Percentiles rank a stretch among this genome's conserved stretches.
Evolutionary conservation across 2,113 vertebrate genomes (phyloP).

Genomic region (Coptodon bakossiorum): DNA sequence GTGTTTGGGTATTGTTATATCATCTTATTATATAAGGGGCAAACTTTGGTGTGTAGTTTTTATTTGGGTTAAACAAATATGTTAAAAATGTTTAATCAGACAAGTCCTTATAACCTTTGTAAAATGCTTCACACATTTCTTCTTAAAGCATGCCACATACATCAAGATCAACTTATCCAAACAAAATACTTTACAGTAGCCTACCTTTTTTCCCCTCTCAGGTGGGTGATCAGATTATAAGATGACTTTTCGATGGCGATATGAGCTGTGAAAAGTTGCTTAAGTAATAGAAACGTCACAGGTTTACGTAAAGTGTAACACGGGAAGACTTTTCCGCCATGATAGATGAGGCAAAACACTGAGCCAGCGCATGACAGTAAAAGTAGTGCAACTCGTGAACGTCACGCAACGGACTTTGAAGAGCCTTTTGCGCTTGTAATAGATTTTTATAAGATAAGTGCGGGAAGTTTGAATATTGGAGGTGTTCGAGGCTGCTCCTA

Average conservation of each 20-base stretch:
- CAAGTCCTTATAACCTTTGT: rapidly evolving
- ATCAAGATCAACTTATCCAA: not conserved
- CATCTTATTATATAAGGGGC: not conserved
- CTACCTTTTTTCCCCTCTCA: rapidly evolving
- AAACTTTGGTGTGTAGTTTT: not conserved
- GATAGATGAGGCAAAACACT: not conserved
- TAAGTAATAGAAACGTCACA: conserved; percentile 47
- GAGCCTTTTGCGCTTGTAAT: rapidly evolving
- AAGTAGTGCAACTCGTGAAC: not conserved
- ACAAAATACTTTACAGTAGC: not conserved
- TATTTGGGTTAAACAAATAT: not conserved
- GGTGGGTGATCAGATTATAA: not conserved
- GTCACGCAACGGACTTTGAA: not conserved
- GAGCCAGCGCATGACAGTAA: rapidly evolving
- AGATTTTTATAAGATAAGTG: rapidly evolving
- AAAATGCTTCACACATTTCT: not conserved
- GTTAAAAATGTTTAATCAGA: not conserved
- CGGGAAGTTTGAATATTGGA: not conserved
- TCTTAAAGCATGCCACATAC: not conserved
- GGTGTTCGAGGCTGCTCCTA: not conserved
- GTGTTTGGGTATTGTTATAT: not conserved
- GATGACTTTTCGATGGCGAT: not conserved
- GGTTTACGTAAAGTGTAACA: not conserved
- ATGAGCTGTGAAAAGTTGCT: not conserved
- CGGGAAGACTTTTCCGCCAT: not conserved